These are phyloP conservation scores for Psittacara wagleri DNA, from an alignment of 2,113 vertebrate genomes.

Conservation along the genomic window DNA sequence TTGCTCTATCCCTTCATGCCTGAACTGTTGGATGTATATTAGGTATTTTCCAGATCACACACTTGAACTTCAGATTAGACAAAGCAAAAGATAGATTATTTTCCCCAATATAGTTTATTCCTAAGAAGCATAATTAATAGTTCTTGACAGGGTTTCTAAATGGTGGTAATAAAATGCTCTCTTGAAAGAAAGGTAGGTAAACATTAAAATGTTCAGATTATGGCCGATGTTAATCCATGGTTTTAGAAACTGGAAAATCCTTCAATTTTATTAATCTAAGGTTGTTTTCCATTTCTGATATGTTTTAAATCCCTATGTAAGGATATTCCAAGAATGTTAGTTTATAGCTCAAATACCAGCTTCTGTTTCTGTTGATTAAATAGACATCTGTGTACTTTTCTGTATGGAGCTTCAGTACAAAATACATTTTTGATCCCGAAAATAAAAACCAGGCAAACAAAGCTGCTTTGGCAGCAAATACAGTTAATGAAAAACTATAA, in stretches of 20 bases:
- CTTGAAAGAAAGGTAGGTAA: neutral
- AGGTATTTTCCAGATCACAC: neutral
- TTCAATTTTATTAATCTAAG: neutral
- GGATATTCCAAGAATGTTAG: neutral
- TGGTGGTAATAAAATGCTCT: neutral
- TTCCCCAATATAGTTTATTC: neutral
- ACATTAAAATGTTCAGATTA: neutral
- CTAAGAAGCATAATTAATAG: neutral
- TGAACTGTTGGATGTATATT: neutral
- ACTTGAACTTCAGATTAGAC: neutral
- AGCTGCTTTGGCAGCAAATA: neutral
- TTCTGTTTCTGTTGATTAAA: neutral
- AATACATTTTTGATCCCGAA: neutral
- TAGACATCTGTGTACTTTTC: neutral
- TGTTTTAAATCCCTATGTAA: neutral
- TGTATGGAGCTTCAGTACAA: neutral
- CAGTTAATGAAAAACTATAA: neutral
- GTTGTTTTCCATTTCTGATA: conserved; percentile 16
- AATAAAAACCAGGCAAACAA: neutral
- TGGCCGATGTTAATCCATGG: neutral
- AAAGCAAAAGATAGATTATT: neutral
- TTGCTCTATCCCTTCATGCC: neutral
- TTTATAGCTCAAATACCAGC: neutral
- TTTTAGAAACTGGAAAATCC: neutral
- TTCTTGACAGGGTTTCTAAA: neutral